Evolutionary conservation across 2,113 vertebrate species (phyloP), one percentile per base, ranked within the genome.

Genomic region (Pleuronectes platessa): DNA sequence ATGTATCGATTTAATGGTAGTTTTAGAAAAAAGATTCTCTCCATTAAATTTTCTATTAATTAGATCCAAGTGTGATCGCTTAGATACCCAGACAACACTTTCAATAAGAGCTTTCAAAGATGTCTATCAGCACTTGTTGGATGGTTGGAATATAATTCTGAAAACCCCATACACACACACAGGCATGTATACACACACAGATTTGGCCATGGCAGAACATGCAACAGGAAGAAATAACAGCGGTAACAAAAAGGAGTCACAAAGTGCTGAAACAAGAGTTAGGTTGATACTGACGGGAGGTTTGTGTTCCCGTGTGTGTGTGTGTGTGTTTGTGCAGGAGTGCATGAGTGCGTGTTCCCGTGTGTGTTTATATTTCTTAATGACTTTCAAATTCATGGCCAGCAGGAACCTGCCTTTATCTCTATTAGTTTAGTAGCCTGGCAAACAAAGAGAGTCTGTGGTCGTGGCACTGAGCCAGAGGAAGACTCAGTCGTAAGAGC

Each of bases 391-490:
- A 94, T 91, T 93, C 92, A 90, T 92, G 94, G 94, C 94, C 94
- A 94, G 95, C 94, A 94, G 94, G 95, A 95, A 95, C 93, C 92
- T 93, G 93, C 92, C 94, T 94, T 95, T 93, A 94, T 94, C 95
- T 95, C 94, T 94, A 94, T 93, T 92, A 94, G 95, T 93, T 94
- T 92, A 94, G 88, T 92, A 93, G 83, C 90, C 91, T 90, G 86
- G 93, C 94, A 95, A 95, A 96, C 93, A 95, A 94, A 95, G 92
- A 86, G 89, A 95, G 92, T 80, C 87, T 93, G 93, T 90, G 92
- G 83, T 80, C 72, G 68, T 91, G 94, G 95, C 93, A 88, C 45
- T 0, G 61, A 93, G 95, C 96, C 96, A 96, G 90, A 83, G 89
- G 88, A 88, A 91, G 92, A 94, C 92, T 90, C 91, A 94, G 92